Percentiles rank a stretch among this genome's conserved stretches.
Conservation (phyloP, 2,888 invertebrate species). For the Papilio elwesi region DNA sequence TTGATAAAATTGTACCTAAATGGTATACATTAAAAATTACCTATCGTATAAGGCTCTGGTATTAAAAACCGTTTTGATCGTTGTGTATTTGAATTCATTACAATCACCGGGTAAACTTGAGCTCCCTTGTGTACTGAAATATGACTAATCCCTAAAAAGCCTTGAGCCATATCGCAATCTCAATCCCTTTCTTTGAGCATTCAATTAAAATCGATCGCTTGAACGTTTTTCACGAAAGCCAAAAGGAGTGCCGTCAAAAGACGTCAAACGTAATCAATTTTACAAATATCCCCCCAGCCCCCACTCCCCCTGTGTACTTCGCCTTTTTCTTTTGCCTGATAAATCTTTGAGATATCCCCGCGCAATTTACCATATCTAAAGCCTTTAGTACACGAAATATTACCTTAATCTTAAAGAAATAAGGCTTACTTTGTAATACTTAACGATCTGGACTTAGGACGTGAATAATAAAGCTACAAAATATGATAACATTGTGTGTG, state of each 20-base stretch:
- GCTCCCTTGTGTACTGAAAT: slow-evolving; percentile 64
- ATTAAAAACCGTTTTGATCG: slow-evolving; percentile 1
- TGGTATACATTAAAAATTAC: too few species aligned
- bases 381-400: slow-evolving; percentile 19
- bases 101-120: neutral
- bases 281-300: slow-evolving; percentile 73
- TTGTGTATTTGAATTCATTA: neutral
- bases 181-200: slow-evolving; percentile 61
- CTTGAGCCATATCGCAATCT: slow-evolving; percentile 57
- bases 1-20: too few species aligned
- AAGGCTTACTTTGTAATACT: slow-evolving; percentile 42
- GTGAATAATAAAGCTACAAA: slow-evolving; percentile 48
- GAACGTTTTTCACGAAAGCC: slow-evolving; percentile 57
- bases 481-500: slow-evolving; percentile 75
- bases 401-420: rapidly evolving
- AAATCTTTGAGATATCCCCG: slow-evolving; percentile 61
- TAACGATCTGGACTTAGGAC: neutral
- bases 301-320: slow-evolving; percentile 55
- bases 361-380: slow-evolving; percentile 55
- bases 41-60: neutral
- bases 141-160: slow-evolving; percentile 65
- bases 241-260: slow-evolving; percentile 72
- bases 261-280: slow-evolving; percentile 82
- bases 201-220: slow-evolving; percentile 77
- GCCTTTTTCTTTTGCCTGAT: slow-evolving; percentile 71